Conservation (phyloP, 2,113 vertebrate species). For the Eira barbara region DNA sequence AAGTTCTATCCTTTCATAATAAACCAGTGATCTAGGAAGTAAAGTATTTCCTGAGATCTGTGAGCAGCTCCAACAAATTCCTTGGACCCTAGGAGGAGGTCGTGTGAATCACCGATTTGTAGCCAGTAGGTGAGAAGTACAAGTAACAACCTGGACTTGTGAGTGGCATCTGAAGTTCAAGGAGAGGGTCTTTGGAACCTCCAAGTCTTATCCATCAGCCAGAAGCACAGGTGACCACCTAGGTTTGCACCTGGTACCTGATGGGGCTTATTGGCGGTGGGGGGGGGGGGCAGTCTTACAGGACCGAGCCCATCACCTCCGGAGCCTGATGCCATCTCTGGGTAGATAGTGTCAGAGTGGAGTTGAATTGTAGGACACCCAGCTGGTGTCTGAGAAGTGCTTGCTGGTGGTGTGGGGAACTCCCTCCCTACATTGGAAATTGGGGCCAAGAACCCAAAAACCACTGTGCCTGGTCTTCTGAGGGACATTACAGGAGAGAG, state of each 20-base stretch:
- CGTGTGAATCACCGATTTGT: background rate
- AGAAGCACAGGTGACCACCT: background rate
- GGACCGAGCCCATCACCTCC: background rate
- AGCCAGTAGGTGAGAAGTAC: background rate
- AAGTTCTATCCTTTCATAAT: background rate
- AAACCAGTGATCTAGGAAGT: background rate
- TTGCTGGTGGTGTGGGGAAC: background rate
- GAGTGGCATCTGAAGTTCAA: background rate
- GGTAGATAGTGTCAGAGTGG: background rate
- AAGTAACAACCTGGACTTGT: background rate
- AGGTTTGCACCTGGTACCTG: background rate
- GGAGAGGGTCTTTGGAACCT: background rate
- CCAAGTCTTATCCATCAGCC: background rate
- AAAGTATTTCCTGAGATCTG: background rate
- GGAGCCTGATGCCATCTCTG: background rate
- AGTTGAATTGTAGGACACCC: background rate
- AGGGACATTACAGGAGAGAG: background rate
- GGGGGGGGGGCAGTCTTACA: background rate
- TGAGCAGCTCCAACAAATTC: background rate
- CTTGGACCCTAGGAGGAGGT: background rate
- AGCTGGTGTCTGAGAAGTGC: background rate
- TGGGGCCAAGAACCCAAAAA: background rate
- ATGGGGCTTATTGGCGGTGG: accelerated
- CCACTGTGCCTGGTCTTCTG: background rate
- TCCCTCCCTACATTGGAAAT: background rate